Evolutionary conservation across 2,113 vertebrate species (phyloP).

Genomic region (Edolisoma coerulescens): DNA sequence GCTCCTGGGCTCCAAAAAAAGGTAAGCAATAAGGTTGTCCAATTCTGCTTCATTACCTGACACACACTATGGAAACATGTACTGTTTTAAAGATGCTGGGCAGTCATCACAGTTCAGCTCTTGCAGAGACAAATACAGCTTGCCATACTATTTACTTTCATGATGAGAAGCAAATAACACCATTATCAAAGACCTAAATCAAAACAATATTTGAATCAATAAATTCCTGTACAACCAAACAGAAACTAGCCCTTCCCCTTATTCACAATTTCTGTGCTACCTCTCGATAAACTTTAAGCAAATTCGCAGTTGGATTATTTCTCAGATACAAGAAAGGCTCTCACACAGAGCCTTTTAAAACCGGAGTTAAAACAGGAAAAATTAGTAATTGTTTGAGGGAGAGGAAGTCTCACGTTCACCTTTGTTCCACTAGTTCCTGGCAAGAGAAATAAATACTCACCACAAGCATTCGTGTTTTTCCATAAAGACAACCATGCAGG

Average conservation of each 20-base stretch:
- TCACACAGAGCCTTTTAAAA: background rate
- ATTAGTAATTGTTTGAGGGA: background rate
- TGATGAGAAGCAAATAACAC: background rate
- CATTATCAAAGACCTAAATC: background rate
- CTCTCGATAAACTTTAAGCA: background rate
- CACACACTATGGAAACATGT: background rate
- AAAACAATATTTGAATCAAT: background rate
- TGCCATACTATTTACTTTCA: background rate
- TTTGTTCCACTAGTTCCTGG: slow-evolving; percentile 38
- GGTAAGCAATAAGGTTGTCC: background rate
- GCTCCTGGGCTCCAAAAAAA: background rate
- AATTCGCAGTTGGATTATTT: background rate
- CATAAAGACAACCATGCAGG: background rate
- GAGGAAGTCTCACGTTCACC: slow-evolving; percentile 21
- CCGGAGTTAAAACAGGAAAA: background rate
- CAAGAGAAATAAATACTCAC: background rate
- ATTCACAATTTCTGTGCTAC: background rate
- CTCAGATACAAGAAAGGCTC: background rate
- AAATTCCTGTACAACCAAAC: background rate
- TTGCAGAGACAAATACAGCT: background rate
- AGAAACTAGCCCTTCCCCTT: background rate
- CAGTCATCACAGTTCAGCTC: background rate
- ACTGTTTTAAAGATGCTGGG: background rate
- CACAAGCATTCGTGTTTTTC: background rate
- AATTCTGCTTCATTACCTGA: background rate